These are phyloP conservation scores for Xenopus tropicalis DNA, from an alignment of 2,113 vertebrate species.

Conservation along the genomic window DNA sequence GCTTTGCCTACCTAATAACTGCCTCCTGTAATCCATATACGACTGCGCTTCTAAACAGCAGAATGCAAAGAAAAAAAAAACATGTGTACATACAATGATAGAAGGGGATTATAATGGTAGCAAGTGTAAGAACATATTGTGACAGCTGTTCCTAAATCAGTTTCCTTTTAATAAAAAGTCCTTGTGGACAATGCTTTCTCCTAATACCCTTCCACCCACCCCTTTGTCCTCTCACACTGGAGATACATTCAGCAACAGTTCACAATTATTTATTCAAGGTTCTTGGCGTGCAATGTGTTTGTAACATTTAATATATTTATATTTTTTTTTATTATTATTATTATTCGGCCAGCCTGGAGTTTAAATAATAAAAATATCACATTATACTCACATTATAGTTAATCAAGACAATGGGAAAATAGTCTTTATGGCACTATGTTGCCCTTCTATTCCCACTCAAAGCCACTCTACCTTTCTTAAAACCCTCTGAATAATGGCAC, in stretches of 20 bases:
- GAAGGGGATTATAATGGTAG: too few relatives aligned
- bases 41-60: too few relatives aligned
- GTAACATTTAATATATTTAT: slow-evolving; percentile 42
- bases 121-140: slow-evolving; percentile 8
- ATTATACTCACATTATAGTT: slow-evolving; percentile 62
- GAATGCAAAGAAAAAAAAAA: too few relatives aligned
- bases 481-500: slow-evolving; percentile 64
- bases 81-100: too few relatives aligned
- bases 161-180: slow-evolving; percentile 12
- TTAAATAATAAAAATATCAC: slow-evolving; percentile 64
- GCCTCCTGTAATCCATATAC: too few relatives aligned
- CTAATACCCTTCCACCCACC: slow-evolving; percentile 39
- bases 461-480: slow-evolving; percentile 52
- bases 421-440: slow-evolving; percentile 75
- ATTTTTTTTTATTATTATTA: slow-evolving; percentile 26
- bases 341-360: slow-evolving; percentile 56
- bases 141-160: slow-evolving; percentile 16
- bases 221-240: slow-evolving; percentile 21
- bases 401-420: slow-evolving; percentile 69
- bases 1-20: too few relatives aligned
- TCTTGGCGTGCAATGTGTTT: slow-evolving; percentile 26
- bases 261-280: slow-evolving; percentile 22
- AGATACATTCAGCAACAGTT: slow-evolving; percentile 44
- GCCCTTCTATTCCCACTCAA: slow-evolving; percentile 49
- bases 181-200: slow-evolving; percentile 23